Evolutionary conservation across 2,888 invertebrate species (phyloP), one percentile per base, ranked within the genome.

Genomic region (Glaucopsyche alexis): DNA sequence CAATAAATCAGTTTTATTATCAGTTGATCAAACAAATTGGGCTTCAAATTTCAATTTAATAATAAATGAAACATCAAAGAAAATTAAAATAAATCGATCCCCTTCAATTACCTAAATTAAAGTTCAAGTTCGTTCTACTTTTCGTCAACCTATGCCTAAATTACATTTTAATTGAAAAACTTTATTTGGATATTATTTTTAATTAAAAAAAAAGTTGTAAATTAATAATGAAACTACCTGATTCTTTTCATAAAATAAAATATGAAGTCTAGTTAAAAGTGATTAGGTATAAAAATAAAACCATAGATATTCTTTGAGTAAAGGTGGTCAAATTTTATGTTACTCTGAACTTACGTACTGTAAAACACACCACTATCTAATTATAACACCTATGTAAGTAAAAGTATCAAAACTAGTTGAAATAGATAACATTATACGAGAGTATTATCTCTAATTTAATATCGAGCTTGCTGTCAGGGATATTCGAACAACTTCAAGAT

Each of bases 31-130:
- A n/a, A 40, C 80, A 80, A 80, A 80, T 78, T 80, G 80, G 80
- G 80, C 78, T 81, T 80, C 82, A 83, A 84, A 85, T 84, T 83
- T 84, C 84, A 81, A 82, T 82, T 82, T 78, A 29, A 29, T 77
- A 78, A 77, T 74, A 76, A 78, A 78, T 7, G 64, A 38, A n/a
- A 65, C 40, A 65, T 65, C 70, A 74, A 69, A 14, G 67, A 69
- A 29, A 29, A 29, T 29, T 29, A 49, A 55, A 65, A 40, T 42
- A 40, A 42, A 65, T 40, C 42, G 65, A 40, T 65, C 0, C 16
- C 29, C 40, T 13, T 65, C n/a, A n/a, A n/a, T n/a, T 0, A n/a
- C 42, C n/a, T 50, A 8, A 16, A n/a, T 52, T 2, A 52, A 7
- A 52, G 16, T 52, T 52, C n/a, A 7, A 52, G 16, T 52, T 49